Percentiles rank a stretch among this genome's conserved stretches.
Evolutionary conservation across 2,888 invertebrate genomes (phyloP).

Genomic region (Balanococcus diminutus): DNA sequence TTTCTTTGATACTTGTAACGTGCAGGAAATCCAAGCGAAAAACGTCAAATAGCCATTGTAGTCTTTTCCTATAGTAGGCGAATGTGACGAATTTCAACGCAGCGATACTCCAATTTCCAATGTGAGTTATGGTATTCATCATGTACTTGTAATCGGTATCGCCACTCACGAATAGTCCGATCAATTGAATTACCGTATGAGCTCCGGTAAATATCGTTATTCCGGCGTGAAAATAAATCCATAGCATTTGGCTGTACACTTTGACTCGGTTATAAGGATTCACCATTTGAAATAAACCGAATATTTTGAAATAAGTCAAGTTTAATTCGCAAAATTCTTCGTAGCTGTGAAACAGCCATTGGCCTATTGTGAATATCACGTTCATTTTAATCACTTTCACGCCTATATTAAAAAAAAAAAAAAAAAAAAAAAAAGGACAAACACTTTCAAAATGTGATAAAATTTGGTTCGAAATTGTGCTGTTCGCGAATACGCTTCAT

Average conservation of each 20-base stretch:
- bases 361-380: background rate
- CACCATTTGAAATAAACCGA: slow-evolving; percentile 55
- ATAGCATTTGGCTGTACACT: background rate
- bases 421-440: too few species aligned
- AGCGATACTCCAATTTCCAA: slow-evolving; percentile 51
- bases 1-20: slow-evolving; percentile 38
- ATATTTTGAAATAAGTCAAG: slow-evolving; percentile 54
- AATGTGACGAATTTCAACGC: slow-evolving; percentile 49
- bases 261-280: slow-evolving; percentile 52
- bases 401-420: background rate
- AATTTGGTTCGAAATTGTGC: too few species aligned
- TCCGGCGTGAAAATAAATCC: slow-evolving; percentile 49
- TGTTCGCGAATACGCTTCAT: too few species aligned
- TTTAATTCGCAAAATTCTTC: slow-evolving; percentile 54
- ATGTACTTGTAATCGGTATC: slow-evolving; percentile 31
- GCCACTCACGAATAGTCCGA: slow-evolving; percentile 18
- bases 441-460: too few species aligned
- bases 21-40: slow-evolving; percentile 43
- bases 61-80: slow-evolving; percentile 2
- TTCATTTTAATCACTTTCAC: slow-evolving; percentile 41
- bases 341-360: slow-evolving; percentile 53
- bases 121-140: slow-evolving; percentile 50
- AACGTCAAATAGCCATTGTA: slow-evolving; percentile 47
- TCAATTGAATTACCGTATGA: slow-evolving; percentile 41
- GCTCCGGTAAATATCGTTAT: slow-evolving; percentile 49